These are phyloP conservation scores for Chanos chanos DNA, from an alignment of 2,797 vertebrate species.

Conservation along the genomic window DNA sequence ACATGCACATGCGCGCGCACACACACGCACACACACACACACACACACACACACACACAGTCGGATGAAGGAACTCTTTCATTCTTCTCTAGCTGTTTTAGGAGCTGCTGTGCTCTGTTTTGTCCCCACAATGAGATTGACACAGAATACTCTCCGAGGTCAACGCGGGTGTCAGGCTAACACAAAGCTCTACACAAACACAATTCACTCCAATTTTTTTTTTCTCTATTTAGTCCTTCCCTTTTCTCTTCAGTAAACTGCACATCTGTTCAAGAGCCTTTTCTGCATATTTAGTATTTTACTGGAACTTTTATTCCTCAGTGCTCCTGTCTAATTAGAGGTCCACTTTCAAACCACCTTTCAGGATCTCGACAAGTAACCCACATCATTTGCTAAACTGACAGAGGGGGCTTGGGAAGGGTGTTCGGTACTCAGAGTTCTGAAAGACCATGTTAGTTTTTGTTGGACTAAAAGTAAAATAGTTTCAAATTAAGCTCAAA, in stretches of 20 bases:
- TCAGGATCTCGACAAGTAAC: too few species aligned
- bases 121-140: constrained; percentile 50
- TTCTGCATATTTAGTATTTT: constrained; percentile 37
- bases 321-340: neutral
- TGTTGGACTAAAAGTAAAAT: too few species aligned
- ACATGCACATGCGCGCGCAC: neutral
- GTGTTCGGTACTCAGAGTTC: too few species aligned
- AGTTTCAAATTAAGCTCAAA: too few species aligned
- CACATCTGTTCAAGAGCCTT: constrained; percentile 42
- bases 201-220: constrained; percentile 37
- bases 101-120: constrained; percentile 41
- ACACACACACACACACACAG: constrained; percentile 6
- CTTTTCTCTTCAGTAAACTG: constrained; percentile 36
- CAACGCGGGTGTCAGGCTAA: constrained; percentile 46
- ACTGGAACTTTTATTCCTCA: constrained; percentile 29
- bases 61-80: constrained; percentile 48
- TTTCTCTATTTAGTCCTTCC: constrained; percentile 39
- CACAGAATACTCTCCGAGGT: constrained; percentile 52
- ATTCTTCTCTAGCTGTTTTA: constrained; percentile 38
- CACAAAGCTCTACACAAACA: constrained; percentile 53
- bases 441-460: too few species aligned
- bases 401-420: too few species aligned
- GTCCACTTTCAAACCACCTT: too few species aligned
- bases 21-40: constrained; percentile 4
- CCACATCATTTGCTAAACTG: too few species aligned